Percentiles rank a stretch among this genome's conserved stretches.
Conservation (phyloP, 2,797 vertebrate genomes). For the Sebastes cheni region DNA sequence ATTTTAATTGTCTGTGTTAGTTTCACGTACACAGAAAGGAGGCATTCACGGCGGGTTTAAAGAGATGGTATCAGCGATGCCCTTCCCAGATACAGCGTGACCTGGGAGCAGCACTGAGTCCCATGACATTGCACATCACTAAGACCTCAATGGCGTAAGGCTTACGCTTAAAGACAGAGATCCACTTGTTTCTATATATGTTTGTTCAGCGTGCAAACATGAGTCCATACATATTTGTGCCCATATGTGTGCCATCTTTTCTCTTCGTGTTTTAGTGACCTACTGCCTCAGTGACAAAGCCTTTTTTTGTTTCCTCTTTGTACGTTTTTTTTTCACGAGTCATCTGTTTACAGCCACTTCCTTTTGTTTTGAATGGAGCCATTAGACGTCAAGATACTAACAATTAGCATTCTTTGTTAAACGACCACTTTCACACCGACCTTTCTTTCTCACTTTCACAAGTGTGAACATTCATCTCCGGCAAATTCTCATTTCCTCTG, state of each 20-base stretch:
- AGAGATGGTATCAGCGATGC: slow-evolving; percentile 70
- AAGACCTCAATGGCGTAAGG: slow-evolving; percentile 66
- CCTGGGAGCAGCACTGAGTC: slow-evolving; percentile 59
- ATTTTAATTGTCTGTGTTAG: slow-evolving; percentile 32
- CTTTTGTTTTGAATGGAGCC: slow-evolving; percentile 26
- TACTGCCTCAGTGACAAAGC: slow-evolving; percentile 41
- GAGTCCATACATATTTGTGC: slow-evolving; percentile 37
- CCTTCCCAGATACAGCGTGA: slow-evolving; percentile 69
- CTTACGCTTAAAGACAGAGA: slow-evolving; percentile 68
- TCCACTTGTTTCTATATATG: slow-evolving; percentile 60
- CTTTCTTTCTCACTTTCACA: slow-evolving; percentile 13
- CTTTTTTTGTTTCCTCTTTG: slow-evolving; percentile 29
- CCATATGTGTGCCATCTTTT: slow-evolving; percentile 42
- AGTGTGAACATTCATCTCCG: slow-evolving; percentile 26
- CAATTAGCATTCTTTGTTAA: slow-evolving; percentile 11
- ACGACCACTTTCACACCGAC: not conserved
- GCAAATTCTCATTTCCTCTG: slow-evolving; percentile 60
- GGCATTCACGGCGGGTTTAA: slow-evolving; percentile 56
- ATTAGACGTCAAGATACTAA: slow-evolving; percentile 10
- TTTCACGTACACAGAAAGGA: slow-evolving; percentile 51
- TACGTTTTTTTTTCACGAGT: slow-evolving; percentile 38
- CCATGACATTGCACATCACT: slow-evolving; percentile 70
- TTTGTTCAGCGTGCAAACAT: slow-evolving; percentile 53
- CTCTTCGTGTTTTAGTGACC: slow-evolving; percentile 62
- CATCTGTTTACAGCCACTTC: slow-evolving; percentile 46